phyloP scores from a whole-genome alignment of 2,113 vertebrate species.

The Ibidorhyncha struthersii region DNA sequence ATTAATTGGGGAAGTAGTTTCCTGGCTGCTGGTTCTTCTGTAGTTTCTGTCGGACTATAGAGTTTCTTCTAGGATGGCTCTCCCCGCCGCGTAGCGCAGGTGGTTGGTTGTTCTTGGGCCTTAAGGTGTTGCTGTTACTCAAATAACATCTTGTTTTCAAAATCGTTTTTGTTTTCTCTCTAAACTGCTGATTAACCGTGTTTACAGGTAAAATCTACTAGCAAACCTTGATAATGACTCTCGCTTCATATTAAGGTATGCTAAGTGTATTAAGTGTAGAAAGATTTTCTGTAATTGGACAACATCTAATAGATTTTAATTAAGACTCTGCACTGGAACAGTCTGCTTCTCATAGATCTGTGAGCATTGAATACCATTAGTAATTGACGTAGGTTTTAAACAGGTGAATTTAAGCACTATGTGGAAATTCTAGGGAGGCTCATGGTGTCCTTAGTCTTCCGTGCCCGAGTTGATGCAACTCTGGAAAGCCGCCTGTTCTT shows the following conservation, averaged over 20 bases:
- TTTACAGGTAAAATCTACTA: not conserved
- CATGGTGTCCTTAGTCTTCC: not conserved
- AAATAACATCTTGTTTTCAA: not conserved
- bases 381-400: not conserved
- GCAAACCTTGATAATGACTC: not conserved
- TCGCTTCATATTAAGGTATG: constrained; percentile 35
- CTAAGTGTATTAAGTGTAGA: constrained; percentile 9
- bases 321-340: constrained; percentile 57
- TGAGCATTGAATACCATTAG: constrained; percentile 26
- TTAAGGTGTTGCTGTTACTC: not conserved
- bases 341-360: constrained; percentile 53
- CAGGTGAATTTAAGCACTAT: rapidly evolving
- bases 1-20: not conserved
- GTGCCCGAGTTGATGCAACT: not conserved
- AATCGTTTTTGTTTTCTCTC: not conserved
- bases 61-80: not conserved
- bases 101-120: not conserved
- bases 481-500: not conserved
- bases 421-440: not conserved
- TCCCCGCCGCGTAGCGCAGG: not conserved
- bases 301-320: constrained; percentile 67
- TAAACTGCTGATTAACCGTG: not conserved
- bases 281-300: constrained; percentile 67
- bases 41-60: not conserved
- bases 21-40: not conserved